Evolutionary conservation across 2,888 invertebrate species (phyloP), one percentile per base, ranked within the genome.

Genomic region (Aphidius colemani): DNA sequence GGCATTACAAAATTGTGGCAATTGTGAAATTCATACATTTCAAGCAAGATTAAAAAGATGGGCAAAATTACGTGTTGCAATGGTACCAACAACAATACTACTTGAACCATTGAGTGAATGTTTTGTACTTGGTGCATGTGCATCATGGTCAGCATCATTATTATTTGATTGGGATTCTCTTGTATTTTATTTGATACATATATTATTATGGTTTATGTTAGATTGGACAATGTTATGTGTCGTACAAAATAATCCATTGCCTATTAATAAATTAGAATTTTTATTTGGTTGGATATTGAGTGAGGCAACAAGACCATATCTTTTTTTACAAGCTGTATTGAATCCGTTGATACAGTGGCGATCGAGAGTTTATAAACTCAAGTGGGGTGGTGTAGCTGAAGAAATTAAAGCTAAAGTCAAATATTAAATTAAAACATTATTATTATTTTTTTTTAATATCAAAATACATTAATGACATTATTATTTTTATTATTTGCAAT

Each of bases 21-120:
- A 90, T 72, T 91, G 93, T 84, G 93, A 95, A 75, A 89, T 98
- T 71, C 87, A 88, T 59, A 90, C 89, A 75, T 93, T 98, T 83
- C 95, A 96, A 83, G 90, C 91, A 58, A 87, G 97, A 56, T 85
- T 93, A 64, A 87, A 89, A 71, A 87, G 98, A 73, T 99, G 99
- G 99, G 94, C 96, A 61, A 95, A 98, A 79, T 85, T 99, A 55
- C 87, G 99, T 59, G 91, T 95, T 66, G 96, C 98, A 10, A 98
- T 99, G 96, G 86, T 98, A 68, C 98, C 99, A 1, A 88, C 90
- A 45, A 93, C 94, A 51, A 92, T 96, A 69, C 76, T 98, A 50
- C 85, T 98, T 67, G 99, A 99, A 83, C 99, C 98, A 0, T 85
- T 98, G 55, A 94, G 94, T 59, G 98, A 99, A 85, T 98, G 98